phyloP scores from a whole-genome alignment of 2,888 invertebrate genomes.

The Marasmarcha lunaedactyla region DNA sequence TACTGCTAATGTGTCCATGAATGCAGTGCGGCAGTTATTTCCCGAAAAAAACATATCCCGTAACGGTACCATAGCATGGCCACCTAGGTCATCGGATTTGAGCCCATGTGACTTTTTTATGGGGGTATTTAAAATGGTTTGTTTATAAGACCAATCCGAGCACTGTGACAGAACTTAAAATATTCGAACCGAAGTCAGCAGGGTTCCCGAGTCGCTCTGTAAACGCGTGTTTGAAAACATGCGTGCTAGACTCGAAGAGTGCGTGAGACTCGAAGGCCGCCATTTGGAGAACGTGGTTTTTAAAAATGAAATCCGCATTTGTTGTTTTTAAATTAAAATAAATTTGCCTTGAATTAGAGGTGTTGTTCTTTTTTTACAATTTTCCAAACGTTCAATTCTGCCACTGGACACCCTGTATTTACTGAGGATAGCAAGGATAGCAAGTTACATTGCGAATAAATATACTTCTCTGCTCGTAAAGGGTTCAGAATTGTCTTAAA shows the following conservation, averaged over 20 bases:
- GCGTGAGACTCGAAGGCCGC: conserved; percentile 8
- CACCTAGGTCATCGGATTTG: conserved; percentile 9
- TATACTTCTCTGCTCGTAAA: too few relatives aligned
- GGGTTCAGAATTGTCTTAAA: too few relatives aligned
- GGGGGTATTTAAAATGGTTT: conserved; percentile 9
- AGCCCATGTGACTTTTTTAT: conserved; percentile 6
- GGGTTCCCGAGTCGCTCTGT: conserved; percentile 7
- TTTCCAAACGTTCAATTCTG: neutral
- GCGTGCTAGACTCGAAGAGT: conserved; percentile 11
- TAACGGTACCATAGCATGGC: conserved; percentile 7
- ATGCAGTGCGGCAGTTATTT: conserved; percentile 7
- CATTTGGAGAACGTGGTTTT: conserved; percentile 8
- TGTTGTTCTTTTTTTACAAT: too few relatives aligned
- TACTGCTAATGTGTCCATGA: neutral
- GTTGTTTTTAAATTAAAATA: conserved; percentile 2
- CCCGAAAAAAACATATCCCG: conserved; percentile 6
- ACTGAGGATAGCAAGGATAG: too few relatives aligned
- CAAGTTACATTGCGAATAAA: too few relatives aligned
- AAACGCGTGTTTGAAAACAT: conserved; percentile 10
- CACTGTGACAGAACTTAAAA: conserved; percentile 3
- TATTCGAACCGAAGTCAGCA: too few relatives aligned
- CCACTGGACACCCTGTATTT: conserved; percentile 1
- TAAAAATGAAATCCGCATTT: conserved; percentile 5
- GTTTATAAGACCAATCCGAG: conserved; percentile 4
- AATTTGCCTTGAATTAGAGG: conserved; percentile 1